A percentile compares a stretch with the other conserved stretches of the same genome.
These are phyloP conservation scores for Liposcelis brunnea DNA, from an alignment of 2,888 invertebrate species.

Conservation along the genomic window DNA sequence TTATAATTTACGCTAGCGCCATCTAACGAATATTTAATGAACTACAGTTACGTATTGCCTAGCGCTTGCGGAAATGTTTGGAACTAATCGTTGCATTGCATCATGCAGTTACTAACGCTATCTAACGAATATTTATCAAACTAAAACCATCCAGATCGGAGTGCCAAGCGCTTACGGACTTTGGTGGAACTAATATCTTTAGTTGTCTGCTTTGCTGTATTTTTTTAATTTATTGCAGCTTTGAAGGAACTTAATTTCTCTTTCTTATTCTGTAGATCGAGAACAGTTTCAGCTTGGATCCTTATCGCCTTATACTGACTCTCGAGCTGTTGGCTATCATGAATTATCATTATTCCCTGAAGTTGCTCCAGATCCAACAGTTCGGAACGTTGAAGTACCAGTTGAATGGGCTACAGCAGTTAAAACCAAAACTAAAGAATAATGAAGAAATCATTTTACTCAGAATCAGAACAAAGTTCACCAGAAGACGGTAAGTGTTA, in stretches of 20 bases:
- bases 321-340: constrained; percentile 71
- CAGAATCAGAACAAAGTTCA: constrained; percentile 32
- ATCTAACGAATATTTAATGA: too few species aligned
- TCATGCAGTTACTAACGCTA: too few species aligned
- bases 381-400: constrained; percentile 52
- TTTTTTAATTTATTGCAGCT: neutral
- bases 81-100: too few species aligned
- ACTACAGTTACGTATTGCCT: too few species aligned
- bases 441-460: constrained; percentile 47
- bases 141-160: too few species aligned
- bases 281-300: constrained; percentile 87
- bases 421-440: constrained; percentile 21
- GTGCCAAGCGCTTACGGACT: too few species aligned
- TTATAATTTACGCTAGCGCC: too few species aligned
- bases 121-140: too few species aligned
- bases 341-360: constrained; percentile 73
- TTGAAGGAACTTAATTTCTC: neutral
- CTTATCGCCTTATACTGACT: constrained; percentile 84
- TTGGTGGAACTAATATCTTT: neutral
- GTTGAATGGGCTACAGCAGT: constrained; percentile 19
- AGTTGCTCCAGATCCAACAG: constrained; percentile 50
- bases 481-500: constrained; percentile 21
- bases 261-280: too few species aligned
- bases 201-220: neutral
- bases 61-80: too few species aligned